A percentile compares a stretch with the other conserved stretches of the same genome.
Evolutionary conservation across 2,888 invertebrate genomes (phyloP).

Genomic region (Volucella zonaria): DNA sequence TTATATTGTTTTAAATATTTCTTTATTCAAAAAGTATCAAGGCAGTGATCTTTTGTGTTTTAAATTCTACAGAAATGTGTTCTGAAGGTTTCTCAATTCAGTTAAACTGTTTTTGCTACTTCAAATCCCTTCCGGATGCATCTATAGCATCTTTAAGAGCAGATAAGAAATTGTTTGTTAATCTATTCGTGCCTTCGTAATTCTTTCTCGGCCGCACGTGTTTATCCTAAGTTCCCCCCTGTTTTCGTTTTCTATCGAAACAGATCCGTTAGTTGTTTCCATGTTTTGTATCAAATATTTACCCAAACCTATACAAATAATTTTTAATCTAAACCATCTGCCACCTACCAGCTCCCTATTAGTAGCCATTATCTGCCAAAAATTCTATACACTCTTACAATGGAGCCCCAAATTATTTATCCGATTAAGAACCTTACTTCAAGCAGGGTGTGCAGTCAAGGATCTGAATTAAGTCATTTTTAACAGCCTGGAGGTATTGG

Average conservation of each 20-base stretch:
- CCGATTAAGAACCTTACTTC: constrained; percentile 62
- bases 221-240: background rate
- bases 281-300: constrained; percentile 11
- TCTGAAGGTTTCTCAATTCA: too few species aligned
- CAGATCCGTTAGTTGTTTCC: constrained; percentile 10
- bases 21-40: too few species aligned
- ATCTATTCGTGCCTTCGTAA: too few species aligned
- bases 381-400: constrained; percentile 39
- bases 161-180: too few species aligned
- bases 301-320: constrained; percentile 5
- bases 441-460: constrained; percentile 61
- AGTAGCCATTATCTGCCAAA: constrained; percentile 63
- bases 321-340: constrained; percentile 38
- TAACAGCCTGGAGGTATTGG: constrained; percentile 35
- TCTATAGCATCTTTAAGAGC: too few species aligned
- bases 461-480: constrained; percentile 56
- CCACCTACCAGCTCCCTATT: constrained; percentile 48
- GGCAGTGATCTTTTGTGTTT: too few species aligned
- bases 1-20: too few species aligned
- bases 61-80: too few species aligned
- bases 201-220: background rate
- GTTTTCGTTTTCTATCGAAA: background rate
- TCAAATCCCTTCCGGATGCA: too few species aligned
- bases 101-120: too few species aligned
- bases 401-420: constrained; percentile 63